A percentile compares a stretch with the other conserved stretches of the same genome.
Conservation (phyloP, 2,113 vertebrate species). For the Pterocles orientalis region DNA sequence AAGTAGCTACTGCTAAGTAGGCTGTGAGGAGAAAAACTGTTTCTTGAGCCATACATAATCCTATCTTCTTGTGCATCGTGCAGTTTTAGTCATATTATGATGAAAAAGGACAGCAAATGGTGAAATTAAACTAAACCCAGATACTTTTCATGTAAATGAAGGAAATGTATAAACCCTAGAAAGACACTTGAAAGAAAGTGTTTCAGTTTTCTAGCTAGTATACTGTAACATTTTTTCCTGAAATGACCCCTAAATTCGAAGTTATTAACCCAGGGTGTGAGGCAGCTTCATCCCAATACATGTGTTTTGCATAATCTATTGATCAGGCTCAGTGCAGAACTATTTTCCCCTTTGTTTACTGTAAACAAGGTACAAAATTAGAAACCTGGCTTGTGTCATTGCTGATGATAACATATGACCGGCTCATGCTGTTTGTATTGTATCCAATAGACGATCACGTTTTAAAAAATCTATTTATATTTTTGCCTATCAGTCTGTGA, state of each 20-base stretch:
- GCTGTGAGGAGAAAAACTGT: background rate
- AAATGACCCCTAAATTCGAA: background rate
- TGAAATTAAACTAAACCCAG: background rate
- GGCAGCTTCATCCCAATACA: background rate
- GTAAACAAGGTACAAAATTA: slow-evolving; percentile 53
- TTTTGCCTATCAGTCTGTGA: background rate
- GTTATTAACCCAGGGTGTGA: background rate
- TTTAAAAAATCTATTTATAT: background rate
- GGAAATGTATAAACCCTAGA: background rate
- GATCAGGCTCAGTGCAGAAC: slow-evolving; percentile 5
- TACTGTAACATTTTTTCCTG: background rate
- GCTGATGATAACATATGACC: background rate
- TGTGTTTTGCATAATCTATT: slow-evolving; percentile 20
- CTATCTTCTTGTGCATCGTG: background rate
- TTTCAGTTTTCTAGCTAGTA: background rate
- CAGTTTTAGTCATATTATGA: background rate
- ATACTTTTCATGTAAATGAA: background rate
- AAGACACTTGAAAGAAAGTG: background rate
- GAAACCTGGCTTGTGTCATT: slow-evolving; percentile 17
- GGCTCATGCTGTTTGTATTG: background rate
- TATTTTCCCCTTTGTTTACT: background rate
- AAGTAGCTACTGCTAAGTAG: background rate
- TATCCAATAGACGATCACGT: background rate
- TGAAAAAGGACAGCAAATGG: background rate
- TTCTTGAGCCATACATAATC: background rate